A percentile compares a stretch with the other conserved stretches of the same genome.
These are phyloP conservation scores for Tricholauxania praeusta DNA, from an alignment of 2,888 invertebrate genomes.

Conservation along the genomic window DNA sequence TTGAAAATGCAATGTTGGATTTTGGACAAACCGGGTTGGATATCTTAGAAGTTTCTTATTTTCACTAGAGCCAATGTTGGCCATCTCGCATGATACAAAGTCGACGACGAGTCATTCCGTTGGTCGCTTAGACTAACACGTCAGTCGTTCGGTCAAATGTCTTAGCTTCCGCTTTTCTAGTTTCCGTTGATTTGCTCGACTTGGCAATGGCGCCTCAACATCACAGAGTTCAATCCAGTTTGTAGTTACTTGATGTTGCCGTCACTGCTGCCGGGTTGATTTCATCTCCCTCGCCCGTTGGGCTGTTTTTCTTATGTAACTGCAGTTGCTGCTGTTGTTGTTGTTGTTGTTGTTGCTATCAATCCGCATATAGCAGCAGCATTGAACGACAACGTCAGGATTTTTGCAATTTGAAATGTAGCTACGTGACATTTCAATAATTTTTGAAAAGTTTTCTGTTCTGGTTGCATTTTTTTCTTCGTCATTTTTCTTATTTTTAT, in stretches of 20 bases:
- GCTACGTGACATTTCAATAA: slow-evolving; percentile 67
- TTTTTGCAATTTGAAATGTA: slow-evolving; percentile 67
- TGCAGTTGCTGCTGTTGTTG: slow-evolving; percentile 3
- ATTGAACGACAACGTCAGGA: slow-evolving; percentile 67
- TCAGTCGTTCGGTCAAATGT: neutral
- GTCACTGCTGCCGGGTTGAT: neutral
- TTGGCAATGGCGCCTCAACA: slow-evolving; percentile 56
- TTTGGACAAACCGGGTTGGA: slow-evolving; percentile 5
- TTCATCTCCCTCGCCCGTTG: slow-evolving; percentile 34
- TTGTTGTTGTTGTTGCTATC: slow-evolving; percentile 55
- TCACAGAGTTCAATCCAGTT: slow-evolving; percentile 45
- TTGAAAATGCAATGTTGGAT: slow-evolving; percentile 15
- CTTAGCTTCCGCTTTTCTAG: slow-evolving; percentile 9
- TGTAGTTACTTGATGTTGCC: neutral
- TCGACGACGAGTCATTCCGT: neutral
- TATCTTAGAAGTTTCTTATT: slow-evolving; percentile 32
- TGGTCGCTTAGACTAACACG: slow-evolving; percentile 44
- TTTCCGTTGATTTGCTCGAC: slow-evolving; percentile 46
- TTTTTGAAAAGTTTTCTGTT: slow-evolving; percentile 64
- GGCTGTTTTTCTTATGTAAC: slow-evolving; percentile 45
- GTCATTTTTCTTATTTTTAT: slow-evolving; percentile 35
- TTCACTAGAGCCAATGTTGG: slow-evolving; percentile 7
- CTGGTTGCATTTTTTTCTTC: slow-evolving; percentile 30
- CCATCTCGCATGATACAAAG: neutral
- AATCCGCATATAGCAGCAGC: slow-evolving; percentile 58